phyloP scores from a whole-genome alignment of 2,888 invertebrate genomes.

The Galeruca laticollis region DNA sequence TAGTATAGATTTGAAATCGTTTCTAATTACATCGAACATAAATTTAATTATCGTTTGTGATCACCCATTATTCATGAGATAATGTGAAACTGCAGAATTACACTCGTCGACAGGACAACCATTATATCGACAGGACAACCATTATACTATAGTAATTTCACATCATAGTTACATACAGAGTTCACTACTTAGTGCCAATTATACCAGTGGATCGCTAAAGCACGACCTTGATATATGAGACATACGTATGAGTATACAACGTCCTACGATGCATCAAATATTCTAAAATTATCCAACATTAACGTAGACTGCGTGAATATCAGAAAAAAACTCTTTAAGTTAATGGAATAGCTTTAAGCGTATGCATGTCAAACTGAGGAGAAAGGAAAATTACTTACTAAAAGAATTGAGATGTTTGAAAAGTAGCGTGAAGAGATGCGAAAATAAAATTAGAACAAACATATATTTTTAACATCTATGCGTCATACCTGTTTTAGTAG shows the following conservation, averaged over 20 bases:
- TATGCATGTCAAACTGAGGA: too few relatives aligned
- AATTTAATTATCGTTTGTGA: slow-evolving; percentile 21
- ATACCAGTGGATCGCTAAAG: neutral
- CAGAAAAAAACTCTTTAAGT: neutral
- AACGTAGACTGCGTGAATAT: neutral
- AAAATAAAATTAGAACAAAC: too few relatives aligned
- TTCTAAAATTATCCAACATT: neutral
- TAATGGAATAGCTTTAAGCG: neutral
- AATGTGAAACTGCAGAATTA: slow-evolving; percentile 2
- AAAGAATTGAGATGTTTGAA: too few relatives aligned
- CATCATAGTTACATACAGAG: neutral
- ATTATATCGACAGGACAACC: neutral
- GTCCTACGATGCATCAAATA: neutral
- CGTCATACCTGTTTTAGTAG: too few relatives aligned
- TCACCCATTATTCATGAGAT: slow-evolving; percentile 7
- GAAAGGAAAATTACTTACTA: too few relatives aligned
- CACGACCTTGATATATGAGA: neutral
- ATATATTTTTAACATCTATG: too few relatives aligned
- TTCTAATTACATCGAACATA: slow-evolving; percentile 13
- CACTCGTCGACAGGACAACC: neutral
- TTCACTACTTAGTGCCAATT: slow-evolving; percentile 4
- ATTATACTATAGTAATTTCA: neutral
- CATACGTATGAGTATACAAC: neutral
- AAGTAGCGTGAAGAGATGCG: too few relatives aligned
- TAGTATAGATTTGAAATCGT: neutral